Base-by-base conservation (phyloP, 1,140 invertebrate species). In the Paraescarpia echinospica region DNA sequence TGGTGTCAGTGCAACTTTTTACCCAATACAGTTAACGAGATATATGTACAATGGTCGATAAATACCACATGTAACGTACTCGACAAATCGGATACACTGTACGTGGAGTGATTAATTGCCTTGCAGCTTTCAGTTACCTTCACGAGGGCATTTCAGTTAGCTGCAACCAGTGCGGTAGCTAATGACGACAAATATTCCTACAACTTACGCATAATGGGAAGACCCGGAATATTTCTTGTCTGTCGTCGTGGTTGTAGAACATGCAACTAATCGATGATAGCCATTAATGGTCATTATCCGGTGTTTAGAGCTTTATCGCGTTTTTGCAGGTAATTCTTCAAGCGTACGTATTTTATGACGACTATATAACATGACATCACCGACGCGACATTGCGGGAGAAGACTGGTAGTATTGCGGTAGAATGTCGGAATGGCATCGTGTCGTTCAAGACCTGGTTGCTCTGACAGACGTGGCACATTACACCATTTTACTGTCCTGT, bases 231-330 rank as follows among this genome's bases (percentile, higher is more conserved):
- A 77, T n/a, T n/a, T n/a, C 59, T 77, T 2, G 59, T 27, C 8
- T 77, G 5, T 77, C 59, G 27, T 18, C 5, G 6, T 77, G 2
- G 8, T 77, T 27, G 59, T 77, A 77, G 8, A 77, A 77, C 4
- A 77, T 77, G 59, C 59, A 77, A 77, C 59, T 77, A 77, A 77
- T 77, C 59, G 59, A 77, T 77, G 59, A 77, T 77, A 27, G 59
- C 27, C 59, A 77, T 77, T 77, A 77, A 77, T 4, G 59, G 59
- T 77, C 59, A 31, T 77, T 31, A 77, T 77, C 4, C 9, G 14
- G 22, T 77, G 59, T 77, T 77, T 77, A 77, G 14, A 77, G 59
- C 27, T 27, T 77, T 77, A 31, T 77, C 59, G 59, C 59, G 59
- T 12, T 77, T 77, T 77, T 77, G 27, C 59, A 77, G 22, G 59